These are phyloP conservation scores for Cheilosia pagana DNA, from an alignment of 2,888 invertebrate genomes.

Conservation along the genomic window DNA sequence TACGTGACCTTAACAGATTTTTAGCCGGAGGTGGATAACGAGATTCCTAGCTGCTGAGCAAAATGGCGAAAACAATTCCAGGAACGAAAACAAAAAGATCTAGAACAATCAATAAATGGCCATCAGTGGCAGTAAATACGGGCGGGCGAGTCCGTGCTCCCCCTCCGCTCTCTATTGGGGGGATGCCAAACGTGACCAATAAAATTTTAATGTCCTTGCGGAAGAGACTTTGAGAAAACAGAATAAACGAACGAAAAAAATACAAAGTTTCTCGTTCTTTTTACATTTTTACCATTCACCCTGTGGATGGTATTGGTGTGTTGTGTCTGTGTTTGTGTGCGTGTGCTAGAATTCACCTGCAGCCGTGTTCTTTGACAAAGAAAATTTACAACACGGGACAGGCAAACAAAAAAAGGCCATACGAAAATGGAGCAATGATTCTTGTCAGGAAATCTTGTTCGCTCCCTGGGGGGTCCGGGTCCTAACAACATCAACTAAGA, in stretches of 20 bases:
- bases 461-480: slow-evolving; percentile 3
- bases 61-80: slow-evolving; percentile 53
- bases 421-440: slow-evolving; percentile 40
- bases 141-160: not conserved
- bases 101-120: slow-evolving; percentile 69
- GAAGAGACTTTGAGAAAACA: slow-evolving; percentile 31
- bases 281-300: slow-evolving; percentile 17
- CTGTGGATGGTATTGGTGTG: not conserved
- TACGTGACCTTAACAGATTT: slow-evolving; percentile 61
- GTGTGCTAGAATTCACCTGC: slow-evolving; percentile 37
- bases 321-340: not conserved
- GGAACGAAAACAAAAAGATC: slow-evolving; percentile 31
- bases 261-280: not conserved
- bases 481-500: slow-evolving; percentile 56
- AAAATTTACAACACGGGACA: slow-evolving; percentile 8
- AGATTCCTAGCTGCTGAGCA: slow-evolving; percentile 10
- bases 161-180: not conserved
- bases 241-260: slow-evolving; percentile 22
- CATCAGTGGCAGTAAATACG: slow-evolving; percentile 53
- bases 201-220: slow-evolving; percentile 63
- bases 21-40: slow-evolving; percentile 48
- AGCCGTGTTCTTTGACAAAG: not conserved
- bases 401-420: not conserved
- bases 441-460: slow-evolving; percentile 53
- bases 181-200: slow-evolving; percentile 63